These are phyloP conservation scores for Mionectes olivaceus DNA, from an alignment of 2,797 vertebrate genomes.

Conservation along the genomic window DNA sequence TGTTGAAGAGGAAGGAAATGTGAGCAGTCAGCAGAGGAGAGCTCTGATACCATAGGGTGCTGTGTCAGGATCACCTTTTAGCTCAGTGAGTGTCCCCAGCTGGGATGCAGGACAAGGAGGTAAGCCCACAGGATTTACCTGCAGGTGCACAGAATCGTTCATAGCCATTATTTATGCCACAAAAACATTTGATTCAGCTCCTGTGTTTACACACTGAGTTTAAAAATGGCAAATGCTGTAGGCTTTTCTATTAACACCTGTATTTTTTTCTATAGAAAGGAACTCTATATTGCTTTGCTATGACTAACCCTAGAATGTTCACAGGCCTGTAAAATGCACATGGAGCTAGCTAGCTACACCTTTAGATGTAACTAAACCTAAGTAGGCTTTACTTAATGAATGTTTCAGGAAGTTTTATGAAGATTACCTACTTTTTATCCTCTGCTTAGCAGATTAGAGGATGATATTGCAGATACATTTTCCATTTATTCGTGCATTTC, in stretches of 20 bases:
- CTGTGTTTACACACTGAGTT: not conserved
- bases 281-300: not conserved
- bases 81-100: not conserved
- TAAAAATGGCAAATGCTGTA: not conserved
- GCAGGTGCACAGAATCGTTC: not conserved
- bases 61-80: not conserved
- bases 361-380: not conserved
- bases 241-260: not conserved
- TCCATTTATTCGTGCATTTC: not conserved
- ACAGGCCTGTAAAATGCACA: not conserved
- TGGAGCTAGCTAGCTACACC: not conserved
- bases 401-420: not conserved
- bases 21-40: not conserved
- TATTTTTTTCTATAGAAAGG: not conserved
- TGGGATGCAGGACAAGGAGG: not conserved
- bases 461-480: not conserved
- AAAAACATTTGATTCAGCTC: not conserved
- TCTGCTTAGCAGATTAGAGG: conserved; percentile 8
- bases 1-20: not conserved
- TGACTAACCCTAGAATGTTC: not conserved
- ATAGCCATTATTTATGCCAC: not conserved
- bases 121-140: not conserved
- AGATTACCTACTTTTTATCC: conserved; percentile 1
- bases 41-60: not conserved
- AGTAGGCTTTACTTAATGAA: not conserved